Base-by-base conservation (phyloP, 2,113 vertebrate genomes). In the Scalopus aquaticus region DNA sequence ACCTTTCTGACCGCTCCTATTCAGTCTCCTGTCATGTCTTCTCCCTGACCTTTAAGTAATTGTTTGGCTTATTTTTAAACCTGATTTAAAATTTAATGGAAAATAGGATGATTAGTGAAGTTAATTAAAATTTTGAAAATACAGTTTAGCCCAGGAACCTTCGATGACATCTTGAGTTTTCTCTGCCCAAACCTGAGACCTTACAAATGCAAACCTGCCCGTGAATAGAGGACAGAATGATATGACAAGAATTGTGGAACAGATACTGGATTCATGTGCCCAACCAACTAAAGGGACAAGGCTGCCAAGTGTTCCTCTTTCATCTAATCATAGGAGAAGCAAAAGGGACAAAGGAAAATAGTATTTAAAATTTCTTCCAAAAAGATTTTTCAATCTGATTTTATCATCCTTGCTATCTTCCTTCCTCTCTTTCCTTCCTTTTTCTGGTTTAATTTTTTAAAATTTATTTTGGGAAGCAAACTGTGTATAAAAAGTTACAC, bases 31-130 rank as follows among this genome's bases (percentile, higher is more conserved):
- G 11, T 17, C 10, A 49, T 49, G 8, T 49, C 46, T 49, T 49
- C 8, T 49, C 46, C 46, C 46, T 49, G 46, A 49, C 73, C 44
- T 88, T 79, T 85, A 88, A 81, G 56, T 77, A 62, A 70, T 70
- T 78, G 44, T 64, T 54, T 64, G n/a, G 83, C 84, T 79, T 78
- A 70, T 56, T 92, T 83, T 76, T 56, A 35, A 89, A 82, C 79
- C 42, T 51, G 79, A 94, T 65, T 44, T 89, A 11, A 65, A 72
- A 78, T 73, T 16, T 62, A 46, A 89, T 92, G 26, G 37, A 54
- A 89, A 95, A 64, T 64, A 70, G 35, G 42, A 65, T 35, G 26
- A 37, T 32, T 46, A 85, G 24, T 79, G 49, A 51, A 51, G 17
- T 51, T 49, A 49, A 49, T 49, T 51, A 17, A 51, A 51, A 51